Evolutionary conservation across 2,888 invertebrate genomes (phyloP).

Genomic region (Oscheius sp.): DNA sequence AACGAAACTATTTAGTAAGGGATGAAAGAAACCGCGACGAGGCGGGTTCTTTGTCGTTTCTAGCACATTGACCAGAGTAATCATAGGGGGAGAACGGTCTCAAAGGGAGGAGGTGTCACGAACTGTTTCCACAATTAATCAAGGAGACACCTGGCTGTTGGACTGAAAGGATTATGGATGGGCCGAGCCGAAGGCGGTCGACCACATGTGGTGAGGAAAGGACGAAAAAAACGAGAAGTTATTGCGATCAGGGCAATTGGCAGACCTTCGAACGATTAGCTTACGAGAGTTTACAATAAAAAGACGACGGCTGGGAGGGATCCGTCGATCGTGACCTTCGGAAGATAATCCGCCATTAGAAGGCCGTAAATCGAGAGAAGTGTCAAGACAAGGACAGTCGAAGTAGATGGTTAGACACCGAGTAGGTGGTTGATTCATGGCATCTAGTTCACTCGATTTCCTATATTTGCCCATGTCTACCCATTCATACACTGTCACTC

Average conservation of each 20-base stretch:
- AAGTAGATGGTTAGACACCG: not conserved
- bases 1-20: too few relatives aligned
- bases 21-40: too few relatives aligned
- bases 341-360: slow-evolving; percentile 4
- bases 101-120: not conserved
- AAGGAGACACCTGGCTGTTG: slow-evolving; percentile 2
- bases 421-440: slow-evolving; percentile 21
- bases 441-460: slow-evolving; percentile 24
- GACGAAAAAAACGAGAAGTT: slow-evolving; percentile 1
- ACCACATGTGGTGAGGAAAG: slow-evolving; percentile 23
- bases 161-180: slow-evolving; percentile 21
- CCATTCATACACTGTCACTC: slow-evolving; percentile 15
- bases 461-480: slow-evolving; percentile 19
- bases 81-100: not conserved
- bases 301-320: not conserved
- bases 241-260: slow-evolving; percentile 7
- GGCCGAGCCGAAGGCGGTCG: not conserved
- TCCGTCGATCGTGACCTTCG: not conserved
- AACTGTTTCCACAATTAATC: not conserved
- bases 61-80: not conserved
- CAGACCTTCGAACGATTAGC: slow-evolving; percentile 2
- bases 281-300: not conserved
- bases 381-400: not conserved
- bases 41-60: not conserved
- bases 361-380: not conserved